Base-by-base conservation (phyloP, 2,888 invertebrate species). In the Drosophila cognata region DNA sequence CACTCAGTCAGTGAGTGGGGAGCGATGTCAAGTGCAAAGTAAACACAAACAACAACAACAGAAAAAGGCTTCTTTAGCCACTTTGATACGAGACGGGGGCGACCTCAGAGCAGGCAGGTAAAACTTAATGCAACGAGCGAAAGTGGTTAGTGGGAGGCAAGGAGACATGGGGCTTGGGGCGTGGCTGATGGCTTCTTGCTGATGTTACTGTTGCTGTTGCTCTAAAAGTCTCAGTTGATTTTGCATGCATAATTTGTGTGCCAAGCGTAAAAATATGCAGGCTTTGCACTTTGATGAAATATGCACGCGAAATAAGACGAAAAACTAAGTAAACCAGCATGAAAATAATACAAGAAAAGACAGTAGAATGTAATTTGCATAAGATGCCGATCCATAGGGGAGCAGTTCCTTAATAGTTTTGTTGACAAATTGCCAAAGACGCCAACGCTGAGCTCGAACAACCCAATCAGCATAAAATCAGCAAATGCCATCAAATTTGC, bases 191-290 rank as follows among this genome's bases (percentile, higher is more conserved):
- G 61, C 25, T 43, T 28, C 38, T 68, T 66, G 52, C 60, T 57
- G 55, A 38, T 60, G 55, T 43, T 36, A 51, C 31, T 58, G 43
- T 52, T 55, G 53, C 29, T 50, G 60, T 18, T 38, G 38, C 52
- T n/a, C 61, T 28, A 51, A 77, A 77, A 71, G 67, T 67, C 80
- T 67, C 62, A 53, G 73, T 69, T 76, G 88, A 85, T 82, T 90
- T 84, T 81, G 84, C 84, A 88, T 90, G 82, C 90, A 88, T 88
- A 88, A 88, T 88, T 88, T 77, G 62, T 31, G 60, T 18, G 76
- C 36, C 64, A 64, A 74, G 78, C 81, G 85, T 72, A 73, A 84
- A 89, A 81, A 89, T 86, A 88, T 89, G 85, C 89, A 88, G 71
- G 74, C 65, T 84, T 66, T 60, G 74, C 74, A 82, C 85, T 86